Evolutionary conservation across 2,888 invertebrate genomes (phyloP).

Genomic region (Argyresthia goedartella): DNA sequence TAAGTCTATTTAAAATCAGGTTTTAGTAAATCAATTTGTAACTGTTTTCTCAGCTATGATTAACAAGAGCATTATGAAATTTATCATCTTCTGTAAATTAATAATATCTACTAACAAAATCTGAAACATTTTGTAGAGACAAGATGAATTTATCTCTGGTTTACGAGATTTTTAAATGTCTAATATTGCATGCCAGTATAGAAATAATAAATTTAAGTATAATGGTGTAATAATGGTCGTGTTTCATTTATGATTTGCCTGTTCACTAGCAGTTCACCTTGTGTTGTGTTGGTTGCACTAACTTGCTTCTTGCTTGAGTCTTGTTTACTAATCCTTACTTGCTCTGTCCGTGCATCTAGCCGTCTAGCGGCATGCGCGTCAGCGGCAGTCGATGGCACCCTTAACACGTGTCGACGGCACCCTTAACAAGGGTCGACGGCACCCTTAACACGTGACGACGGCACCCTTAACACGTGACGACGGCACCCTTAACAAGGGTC

Average conservation of each 20-base stretch:
- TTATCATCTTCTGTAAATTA: constrained; percentile 35
- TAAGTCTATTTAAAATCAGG: constrained; percentile 65
- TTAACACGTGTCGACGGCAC: neutral
- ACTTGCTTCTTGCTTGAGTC: neutral
- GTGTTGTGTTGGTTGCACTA: neutral
- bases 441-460: neutral
- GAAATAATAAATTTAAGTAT: constrained; percentile 68
- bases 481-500: neutral
- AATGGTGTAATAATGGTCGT: constrained; percentile 44
- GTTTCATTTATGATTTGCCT: constrained; percentile 43
- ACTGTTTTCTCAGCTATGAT: constrained; percentile 56
- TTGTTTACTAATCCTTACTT: neutral
- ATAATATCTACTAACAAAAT: constrained; percentile 29
- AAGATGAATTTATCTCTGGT: constrained; percentile 60
- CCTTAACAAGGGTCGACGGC: neutral
- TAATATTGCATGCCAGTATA: constrained; percentile 59
- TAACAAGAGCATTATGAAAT: constrained; percentile 58
- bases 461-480: neutral
- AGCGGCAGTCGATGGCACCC: neutral
- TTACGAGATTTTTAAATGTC: constrained; percentile 50
- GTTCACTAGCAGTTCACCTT: neutral
- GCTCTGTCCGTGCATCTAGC: too few relatives aligned
- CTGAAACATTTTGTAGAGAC: constrained; percentile 48
- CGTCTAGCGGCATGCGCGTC: too few relatives aligned
- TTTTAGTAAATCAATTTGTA: constrained; percentile 66